Base-by-base conservation (phyloP, 1,140 invertebrate genomes). In the Eurosta solidaginis region DNA sequence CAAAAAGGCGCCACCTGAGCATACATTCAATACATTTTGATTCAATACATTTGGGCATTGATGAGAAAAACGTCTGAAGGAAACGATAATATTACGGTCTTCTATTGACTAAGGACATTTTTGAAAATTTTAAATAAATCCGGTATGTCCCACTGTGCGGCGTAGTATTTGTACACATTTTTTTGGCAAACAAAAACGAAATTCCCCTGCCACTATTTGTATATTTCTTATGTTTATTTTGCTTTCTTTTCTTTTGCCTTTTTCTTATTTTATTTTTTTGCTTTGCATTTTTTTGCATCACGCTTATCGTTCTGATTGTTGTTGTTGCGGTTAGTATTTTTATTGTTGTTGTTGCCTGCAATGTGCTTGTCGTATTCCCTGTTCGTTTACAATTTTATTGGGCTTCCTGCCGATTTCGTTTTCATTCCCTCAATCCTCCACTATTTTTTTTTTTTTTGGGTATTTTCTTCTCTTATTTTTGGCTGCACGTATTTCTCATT, bases 351-450 rank as follows among this genome's bases (percentile, higher is more conserved):
- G 33, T 68, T 17, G 33, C 59, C 22, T 68, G 59, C 29, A 29
- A 42, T 68, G 59, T 68, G 36, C 59, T 68, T 68, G 59, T 68
- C 59, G 59, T 33, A 68, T 68, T 68, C 59, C 17, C 29, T 68
- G 59, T n/a, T 40, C 59, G 59, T 68, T 33, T 42, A 68, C 59
- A 68, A 20, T 68, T 68, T 68, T 68, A 68, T 68, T 68, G 59
- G 59, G 59, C 59, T 68, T 68, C 59, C 59, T 68, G 59, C 59
- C 33, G 59, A 68, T 68, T 68, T 68, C 59, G 59, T 40, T 68
- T 68, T 68, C 59, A 68, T 68, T 54, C 59, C 59, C 1, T 0
- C 33, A 42, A 17, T 42, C 33, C n/a, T 36, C 6, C n/a, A 33
- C 40, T 68, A 33, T 68, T 68, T 40, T 40, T 22, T 12, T 42